Evolutionary conservation across 2,888 invertebrate species (phyloP), one percentile per base, ranked within the genome.

Genomic region (Microctonus brassicae): DNA sequence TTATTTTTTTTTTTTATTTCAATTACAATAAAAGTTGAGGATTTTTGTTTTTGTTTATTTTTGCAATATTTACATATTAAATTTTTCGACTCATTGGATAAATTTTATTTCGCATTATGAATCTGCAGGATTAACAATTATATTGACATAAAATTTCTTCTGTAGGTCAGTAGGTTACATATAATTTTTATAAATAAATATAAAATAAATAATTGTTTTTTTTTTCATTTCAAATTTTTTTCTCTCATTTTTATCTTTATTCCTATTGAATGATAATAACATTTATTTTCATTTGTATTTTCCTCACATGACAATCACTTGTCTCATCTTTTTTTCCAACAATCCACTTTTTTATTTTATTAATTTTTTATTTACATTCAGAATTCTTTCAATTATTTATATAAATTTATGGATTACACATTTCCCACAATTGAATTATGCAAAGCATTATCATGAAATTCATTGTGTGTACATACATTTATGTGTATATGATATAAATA

Each of bases 161-260:
- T 70, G 53, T 70, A 64, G 72, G 72, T 74, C 57, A 74, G 72
- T 74, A 62, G 74, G 72, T 72, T 72, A 69, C 64, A 57, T 29
- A 33, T 58, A 33, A 47, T 64, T 34, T 36, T 36, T 61, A 61
- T 34, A 61, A 33, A 61, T 39, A 39, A 20, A 22, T n/a, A n/a
- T n/a, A 20, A 22, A 13, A 13, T n/a, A 34, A 63, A 61, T 66
- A 60, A 57, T 26, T 29, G 29, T 62, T 57, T 55, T 55, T 55
- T 11, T 65, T 70, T 53, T 64, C 11, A 29, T 29, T 29, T 29
- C 3, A 29, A 29, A 29, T 29, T 29, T n/a, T 47, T 6, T 47
- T 47, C n/a, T 20, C 0, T 47, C 17, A 47, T 47, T 47, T 47
- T 47, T 6, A 20, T 17, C 0, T n/a, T 4, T 47, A 0, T 47